phyloP scores from a whole-genome alignment of 2,113 vertebrate genomes.

The Paratilapia polleni region DNA sequence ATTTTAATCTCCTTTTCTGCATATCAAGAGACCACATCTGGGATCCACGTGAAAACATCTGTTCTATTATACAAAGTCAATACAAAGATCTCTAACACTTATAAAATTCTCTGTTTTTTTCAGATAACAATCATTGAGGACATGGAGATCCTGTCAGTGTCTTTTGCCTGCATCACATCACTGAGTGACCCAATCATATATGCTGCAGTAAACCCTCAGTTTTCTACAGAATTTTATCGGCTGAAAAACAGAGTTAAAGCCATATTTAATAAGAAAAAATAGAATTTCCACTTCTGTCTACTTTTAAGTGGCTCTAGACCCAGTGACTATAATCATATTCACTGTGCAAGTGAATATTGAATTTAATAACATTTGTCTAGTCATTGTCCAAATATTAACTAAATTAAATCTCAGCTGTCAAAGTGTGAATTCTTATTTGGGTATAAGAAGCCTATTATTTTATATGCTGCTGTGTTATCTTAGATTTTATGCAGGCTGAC shows the following conservation, averaged over 20 bases:
- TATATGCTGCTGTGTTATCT: slow-evolving; percentile 18
- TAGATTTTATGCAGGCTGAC: slow-evolving; percentile 35
- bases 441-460: slow-evolving; percentile 29
- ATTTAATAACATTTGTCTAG: background rate
- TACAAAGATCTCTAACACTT: background rate
- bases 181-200: slow-evolving; percentile 81
- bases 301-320: background rate
- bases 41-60: background rate
- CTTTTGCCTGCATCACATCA: slow-evolving; percentile 79
- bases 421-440: slow-evolving; percentile 8
- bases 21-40: background rate
- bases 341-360: background rate
- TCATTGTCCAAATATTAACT: slow-evolving; percentile 31
- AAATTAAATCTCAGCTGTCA: background rate
- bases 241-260: slow-evolving; percentile 65
- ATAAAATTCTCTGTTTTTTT: slow-evolving; percentile 15
- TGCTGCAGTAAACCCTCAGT: slow-evolving; percentile 82
- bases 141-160: slow-evolving; percentile 76
- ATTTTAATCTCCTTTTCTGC: background rate
- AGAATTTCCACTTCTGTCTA: background rate
- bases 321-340: slow-evolving; percentile 17
- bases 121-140: slow-evolving; percentile 59
- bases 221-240: slow-evolving; percentile 73
- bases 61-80: background rate
- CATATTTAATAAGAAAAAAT: slow-evolving; percentile 46